A percentile compares a stretch with the other conserved stretches of the same genome.
Conservation (phyloP, 1,140 invertebrate species). For the Drosophila eugracilis region DNA sequence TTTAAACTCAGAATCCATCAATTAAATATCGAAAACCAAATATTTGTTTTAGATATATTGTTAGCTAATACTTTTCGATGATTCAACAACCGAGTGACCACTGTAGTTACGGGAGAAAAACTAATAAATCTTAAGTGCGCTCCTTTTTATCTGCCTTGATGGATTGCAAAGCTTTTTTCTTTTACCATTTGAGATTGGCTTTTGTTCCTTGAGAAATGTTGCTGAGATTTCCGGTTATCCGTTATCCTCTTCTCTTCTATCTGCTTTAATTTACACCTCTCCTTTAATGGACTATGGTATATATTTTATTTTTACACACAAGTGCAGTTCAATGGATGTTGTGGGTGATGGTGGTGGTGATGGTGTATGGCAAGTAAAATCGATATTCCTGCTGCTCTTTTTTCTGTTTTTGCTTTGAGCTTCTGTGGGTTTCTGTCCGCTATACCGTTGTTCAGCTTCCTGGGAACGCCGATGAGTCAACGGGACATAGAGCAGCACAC, state of each 20-base stretch:
- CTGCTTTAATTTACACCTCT: constrained; percentile 28
- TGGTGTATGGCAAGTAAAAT: constrained; percentile 63
- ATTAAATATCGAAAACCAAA: neutral
- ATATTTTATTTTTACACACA: constrained; percentile 37
- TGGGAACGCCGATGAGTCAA: constrained; percentile 66
- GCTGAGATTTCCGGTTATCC: constrained; percentile 47
- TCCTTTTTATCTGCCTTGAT: constrained; percentile 33
- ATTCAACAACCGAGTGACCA: neutral
- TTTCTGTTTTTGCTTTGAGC: constrained; percentile 55
- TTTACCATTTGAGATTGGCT: constrained; percentile 80
- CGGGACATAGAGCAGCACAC: constrained; percentile 15
- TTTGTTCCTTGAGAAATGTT: constrained; percentile 65
- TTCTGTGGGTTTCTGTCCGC: constrained; percentile 15
- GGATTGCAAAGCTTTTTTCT: constrained; percentile 28
- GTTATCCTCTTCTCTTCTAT: constrained; percentile 17
- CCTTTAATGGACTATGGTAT: constrained; percentile 31
- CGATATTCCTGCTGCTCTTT: constrained; percentile 67
- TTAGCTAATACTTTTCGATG: neutral
- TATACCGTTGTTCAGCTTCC: constrained; percentile 46
- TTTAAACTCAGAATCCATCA: no score
- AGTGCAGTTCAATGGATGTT: constrained; percentile 50
- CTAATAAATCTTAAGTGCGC: constrained; percentile 29
- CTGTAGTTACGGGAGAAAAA: constrained; percentile 2
- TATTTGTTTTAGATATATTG: neutral
- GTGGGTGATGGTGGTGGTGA: constrained; percentile 24